A percentile compares a stretch with the other conserved stretches of the same genome.
phyloP scores from a whole-genome alignment of 2,888 invertebrate species.

The Trichopoda pennipes region DNA sequence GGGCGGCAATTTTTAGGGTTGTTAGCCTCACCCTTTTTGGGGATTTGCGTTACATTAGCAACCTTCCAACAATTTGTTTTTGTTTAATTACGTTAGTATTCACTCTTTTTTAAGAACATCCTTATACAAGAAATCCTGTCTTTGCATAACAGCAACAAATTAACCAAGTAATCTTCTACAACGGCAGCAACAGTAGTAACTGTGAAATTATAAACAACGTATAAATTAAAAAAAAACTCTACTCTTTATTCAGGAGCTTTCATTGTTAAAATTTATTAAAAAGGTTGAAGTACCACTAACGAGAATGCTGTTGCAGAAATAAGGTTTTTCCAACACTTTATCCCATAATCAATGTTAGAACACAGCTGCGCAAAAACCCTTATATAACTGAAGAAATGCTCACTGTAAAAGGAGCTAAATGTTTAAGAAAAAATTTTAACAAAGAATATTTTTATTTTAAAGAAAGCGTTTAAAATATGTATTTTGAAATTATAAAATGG shows the following conservation, averaged over 20 bases:
- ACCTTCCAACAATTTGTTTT: no score
- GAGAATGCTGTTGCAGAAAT: neutral
- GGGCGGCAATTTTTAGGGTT: no score
- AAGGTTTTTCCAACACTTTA: constrained; percentile 34
- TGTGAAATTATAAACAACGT: neutral
- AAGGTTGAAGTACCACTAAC: neutral
- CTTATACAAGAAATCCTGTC: neutral
- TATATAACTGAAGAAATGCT: constrained; percentile 5
- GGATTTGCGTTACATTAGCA: no score
- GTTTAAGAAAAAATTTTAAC: constrained; percentile 30
- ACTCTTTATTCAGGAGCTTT: constrained; percentile 36
- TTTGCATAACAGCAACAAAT: constrained; percentile 13
- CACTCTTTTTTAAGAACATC: no score
- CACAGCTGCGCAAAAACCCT: constrained; percentile 34
- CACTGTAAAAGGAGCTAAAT: constrained; percentile 31
- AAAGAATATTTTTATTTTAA: constrained; percentile 22
- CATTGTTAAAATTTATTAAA: constrained; percentile 28
- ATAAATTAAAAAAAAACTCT: constrained; percentile 30
- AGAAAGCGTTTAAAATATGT: constrained; percentile 27
- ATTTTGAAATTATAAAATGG: no score
- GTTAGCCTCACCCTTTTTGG: no score
- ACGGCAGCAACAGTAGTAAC: constrained; percentile 4
- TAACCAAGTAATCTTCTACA: constrained; percentile 6
- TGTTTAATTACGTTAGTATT: no score
- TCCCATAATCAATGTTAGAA: constrained; percentile 65